These are phyloP conservation scores for Asbolus verrucosus DNA, from an alignment of 1,140 invertebrate species.

Conservation along the genomic window DNA sequence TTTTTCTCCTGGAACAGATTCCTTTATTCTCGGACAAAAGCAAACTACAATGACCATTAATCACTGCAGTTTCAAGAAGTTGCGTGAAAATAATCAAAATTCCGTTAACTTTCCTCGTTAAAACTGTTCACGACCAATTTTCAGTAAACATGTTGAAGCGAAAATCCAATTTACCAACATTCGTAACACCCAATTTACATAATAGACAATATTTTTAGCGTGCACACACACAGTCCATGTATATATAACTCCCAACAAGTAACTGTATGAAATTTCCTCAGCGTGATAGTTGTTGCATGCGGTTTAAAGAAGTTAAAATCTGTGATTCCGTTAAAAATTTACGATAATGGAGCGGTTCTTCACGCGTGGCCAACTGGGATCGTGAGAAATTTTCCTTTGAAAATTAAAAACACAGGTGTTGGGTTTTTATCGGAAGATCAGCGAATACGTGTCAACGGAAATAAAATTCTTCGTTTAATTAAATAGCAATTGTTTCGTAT, in stretches of 20 bases:
- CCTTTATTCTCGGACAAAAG: background rate
- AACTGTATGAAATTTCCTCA: too few relatives aligned
- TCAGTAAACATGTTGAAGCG: conserved; percentile 8
- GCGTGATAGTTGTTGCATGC: background rate
- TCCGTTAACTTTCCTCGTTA: conserved; percentile 2
- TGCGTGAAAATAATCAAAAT: conserved; percentile 4
- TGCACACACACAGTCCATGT: too few relatives aligned
- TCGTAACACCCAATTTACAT: too few relatives aligned
- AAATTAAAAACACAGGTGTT: background rate
- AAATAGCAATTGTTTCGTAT: conserved; percentile 7
- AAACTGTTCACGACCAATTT: conserved; percentile 11
- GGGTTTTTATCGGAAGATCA: background rate
- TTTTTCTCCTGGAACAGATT: background rate
- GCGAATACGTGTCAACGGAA: background rate
- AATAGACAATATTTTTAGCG: too few relatives aligned
- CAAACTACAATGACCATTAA: conserved; percentile 2
- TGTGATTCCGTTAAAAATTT: conserved; percentile 34
- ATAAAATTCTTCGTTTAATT: conserved; percentile 2
- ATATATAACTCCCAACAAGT: too few relatives aligned
- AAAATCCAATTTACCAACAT: background rate
- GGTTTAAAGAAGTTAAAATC: background rate
- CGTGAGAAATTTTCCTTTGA: conserved; percentile 24
- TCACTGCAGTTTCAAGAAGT: background rate
- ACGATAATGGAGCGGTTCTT: conserved; percentile 15
- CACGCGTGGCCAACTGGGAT: conserved; percentile 12